Percentiles rank a stretch among this genome's conserved stretches.
Conservation (phyloP, 2,113 vertebrate genomes). For the Calonectris borealis region DNA sequence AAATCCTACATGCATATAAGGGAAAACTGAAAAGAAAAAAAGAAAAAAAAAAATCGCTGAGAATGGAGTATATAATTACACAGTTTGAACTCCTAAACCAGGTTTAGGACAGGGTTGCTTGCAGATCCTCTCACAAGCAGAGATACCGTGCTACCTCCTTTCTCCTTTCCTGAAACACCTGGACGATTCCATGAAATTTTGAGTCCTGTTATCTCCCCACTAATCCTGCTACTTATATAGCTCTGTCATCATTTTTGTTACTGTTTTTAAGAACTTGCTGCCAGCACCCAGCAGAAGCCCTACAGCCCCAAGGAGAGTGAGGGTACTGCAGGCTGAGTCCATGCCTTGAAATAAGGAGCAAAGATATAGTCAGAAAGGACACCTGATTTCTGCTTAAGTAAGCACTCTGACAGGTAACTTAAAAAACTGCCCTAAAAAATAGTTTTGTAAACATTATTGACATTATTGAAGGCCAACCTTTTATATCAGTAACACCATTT, state of each 20-base stretch:
- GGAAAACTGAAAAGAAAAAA: neutral
- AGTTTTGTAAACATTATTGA: neutral
- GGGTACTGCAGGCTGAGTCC: neutral
- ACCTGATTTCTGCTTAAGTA: neutral
- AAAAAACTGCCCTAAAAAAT: neutral
- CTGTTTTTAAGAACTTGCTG: neutral
- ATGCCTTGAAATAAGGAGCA: neutral
- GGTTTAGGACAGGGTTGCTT: neutral
- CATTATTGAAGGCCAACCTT: neutral
- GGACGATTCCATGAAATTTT: neutral
- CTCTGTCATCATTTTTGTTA: neutral
- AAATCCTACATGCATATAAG: neutral
- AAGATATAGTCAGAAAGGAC: neutral
- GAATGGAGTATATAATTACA: neutral
- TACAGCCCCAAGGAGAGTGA: neutral
- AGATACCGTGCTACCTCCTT: neutral
- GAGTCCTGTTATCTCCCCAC: neutral
- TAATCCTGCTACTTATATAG: neutral
- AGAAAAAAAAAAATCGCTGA: neutral
- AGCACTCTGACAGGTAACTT: neutral
- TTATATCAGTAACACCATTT: neutral
- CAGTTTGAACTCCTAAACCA: neutral
- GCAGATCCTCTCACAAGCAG: neutral
- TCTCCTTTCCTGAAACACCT: neutral
- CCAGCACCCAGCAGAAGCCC: neutral